A percentile compares a stretch with the other conserved stretches of the same genome.
Conservation (phyloP, 2,888 invertebrate species). For the Netelia fuscicornis region DNA sequence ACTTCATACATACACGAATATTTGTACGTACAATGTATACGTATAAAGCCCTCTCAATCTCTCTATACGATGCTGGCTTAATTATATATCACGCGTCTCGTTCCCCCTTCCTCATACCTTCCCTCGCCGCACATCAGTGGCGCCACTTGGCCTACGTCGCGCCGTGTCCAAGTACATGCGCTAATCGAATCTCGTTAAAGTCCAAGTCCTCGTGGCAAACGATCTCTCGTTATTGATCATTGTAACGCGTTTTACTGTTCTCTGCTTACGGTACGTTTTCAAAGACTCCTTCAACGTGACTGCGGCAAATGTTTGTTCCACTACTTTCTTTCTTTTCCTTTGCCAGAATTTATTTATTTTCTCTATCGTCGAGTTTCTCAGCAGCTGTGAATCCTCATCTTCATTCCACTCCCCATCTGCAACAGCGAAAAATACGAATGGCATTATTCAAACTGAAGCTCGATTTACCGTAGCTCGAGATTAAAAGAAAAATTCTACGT, state of each 20-base stretch:
- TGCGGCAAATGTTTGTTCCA: conserved; percentile 9
- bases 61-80: conserved; percentile 44
- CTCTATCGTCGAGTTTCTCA: conserved; percentile 24
- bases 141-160: conserved; percentile 33
- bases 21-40: neutral
- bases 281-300: conserved; percentile 15
- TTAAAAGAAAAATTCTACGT: conserved; percentile 7
- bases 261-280: conserved; percentile 16
- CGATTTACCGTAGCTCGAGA: conserved; percentile 22
- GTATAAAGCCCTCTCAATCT: conserved; percentile 13
- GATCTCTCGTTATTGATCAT: conserved; percentile 58
- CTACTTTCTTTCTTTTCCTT: neutral
- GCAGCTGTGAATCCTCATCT: conserved; percentile 12
- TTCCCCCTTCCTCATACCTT: conserved; percentile 1
- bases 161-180: conserved; percentile 11
- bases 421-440: conserved; percentile 54
- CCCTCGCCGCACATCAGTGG: conserved; percentile 15
- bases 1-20: neutral
- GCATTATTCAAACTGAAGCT: conserved; percentile 37
- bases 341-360: neutral
- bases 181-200: conserved; percentile 69
- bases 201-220: conserved; percentile 50
- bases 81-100: conserved; percentile 39
- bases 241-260: conserved; percentile 36
- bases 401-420: conserved; percentile 47